A percentile compares a stretch with the other conserved stretches of the same genome.
These are phyloP conservation scores for Cyprinus carpio DNA, from an alignment of 2,113 vertebrate genomes.

Conservation along the genomic window DNA sequence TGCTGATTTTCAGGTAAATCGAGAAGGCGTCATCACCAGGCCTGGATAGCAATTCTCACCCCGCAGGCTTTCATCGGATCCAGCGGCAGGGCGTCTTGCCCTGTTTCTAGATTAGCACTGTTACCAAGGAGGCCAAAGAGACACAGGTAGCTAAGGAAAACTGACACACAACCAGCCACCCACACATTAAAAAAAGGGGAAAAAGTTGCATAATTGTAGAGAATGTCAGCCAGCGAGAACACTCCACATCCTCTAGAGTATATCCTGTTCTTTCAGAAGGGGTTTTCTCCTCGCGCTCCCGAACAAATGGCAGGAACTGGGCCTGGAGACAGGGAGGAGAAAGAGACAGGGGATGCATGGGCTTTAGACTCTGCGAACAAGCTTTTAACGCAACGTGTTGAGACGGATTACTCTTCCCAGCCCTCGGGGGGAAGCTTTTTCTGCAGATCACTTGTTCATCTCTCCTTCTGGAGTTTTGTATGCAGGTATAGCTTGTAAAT, in stretches of 20 bases:
- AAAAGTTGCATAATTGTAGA: slow-evolving; percentile 62
- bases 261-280: slow-evolving; percentile 67
- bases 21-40: slow-evolving; percentile 29
- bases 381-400: slow-evolving; percentile 68
- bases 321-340: slow-evolving; percentile 45
- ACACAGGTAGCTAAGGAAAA: slow-evolving; percentile 45
- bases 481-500: slow-evolving; percentile 69
- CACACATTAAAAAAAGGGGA: slow-evolving; percentile 1
- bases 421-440: slow-evolving; percentile 43
- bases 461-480: slow-evolving; percentile 64
- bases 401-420: slow-evolving; percentile 60
- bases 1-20: slow-evolving; percentile 61
- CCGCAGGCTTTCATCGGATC: slow-evolving; percentile 14
- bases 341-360: neutral
- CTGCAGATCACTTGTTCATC: slow-evolving; percentile 41
- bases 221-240: slow-evolving; percentile 59
- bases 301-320: slow-evolving; percentile 72
- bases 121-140: slow-evolving; percentile 48
- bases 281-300: slow-evolving; percentile 56
- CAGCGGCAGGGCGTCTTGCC: neutral
- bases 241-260: slow-evolving; percentile 61
- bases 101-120: neutral
- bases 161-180: slow-evolving; percentile 3
- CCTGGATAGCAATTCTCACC: slow-evolving; percentile 40
- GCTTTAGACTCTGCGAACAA: slow-evolving; percentile 68